These are phyloP conservation scores for Endotricha flammealis DNA, from an alignment of 2,888 invertebrate genomes.

Conservation along the genomic window DNA sequence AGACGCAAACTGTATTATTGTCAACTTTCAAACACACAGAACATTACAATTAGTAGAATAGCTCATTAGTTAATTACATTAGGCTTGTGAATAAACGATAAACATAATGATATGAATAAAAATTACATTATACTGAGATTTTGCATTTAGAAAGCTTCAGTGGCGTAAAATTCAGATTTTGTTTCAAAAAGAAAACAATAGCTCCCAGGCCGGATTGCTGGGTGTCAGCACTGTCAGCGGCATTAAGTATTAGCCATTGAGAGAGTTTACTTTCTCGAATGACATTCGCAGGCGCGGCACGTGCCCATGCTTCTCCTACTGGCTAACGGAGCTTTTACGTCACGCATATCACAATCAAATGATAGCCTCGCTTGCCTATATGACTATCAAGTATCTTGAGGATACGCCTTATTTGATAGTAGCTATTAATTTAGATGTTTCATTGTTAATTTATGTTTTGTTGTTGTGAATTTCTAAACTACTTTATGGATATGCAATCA, in stretches of 20 bases:
- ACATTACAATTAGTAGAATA: conserved; percentile 13
- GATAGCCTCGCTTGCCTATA: conserved; percentile 13
- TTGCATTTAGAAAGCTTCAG: conserved; percentile 18
- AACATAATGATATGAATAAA: conserved; percentile 15
- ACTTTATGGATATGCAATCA: too few species aligned
- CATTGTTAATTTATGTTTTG: too few species aligned
- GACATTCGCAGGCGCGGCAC: conserved; percentile 62
- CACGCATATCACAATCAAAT: conserved; percentile 24
- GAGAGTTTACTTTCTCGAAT: conserved; percentile 65
- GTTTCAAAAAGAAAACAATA: conserved; percentile 37
- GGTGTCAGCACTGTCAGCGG: conserved; percentile 27
- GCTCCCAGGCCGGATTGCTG: conserved; percentile 24
- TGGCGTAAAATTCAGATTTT: conserved; percentile 21
- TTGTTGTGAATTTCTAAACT: too few species aligned
- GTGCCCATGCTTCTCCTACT: conserved; percentile 37
- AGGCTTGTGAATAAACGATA: conserved; percentile 18
- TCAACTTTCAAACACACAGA: conserved; percentile 35
- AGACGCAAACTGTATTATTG: conserved; percentile 3
- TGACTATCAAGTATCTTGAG: background rate
- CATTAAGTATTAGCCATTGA: conserved; percentile 27
- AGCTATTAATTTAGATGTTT: too few species aligned
- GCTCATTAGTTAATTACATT: conserved; percentile 16
- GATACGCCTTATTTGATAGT: too few species aligned
- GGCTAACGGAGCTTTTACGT: conserved; percentile 53
- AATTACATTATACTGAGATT: conserved; percentile 15